phyloP scores from a whole-genome alignment of 2,113 vertebrate species.

The Corythoichthys intestinalis region DNA sequence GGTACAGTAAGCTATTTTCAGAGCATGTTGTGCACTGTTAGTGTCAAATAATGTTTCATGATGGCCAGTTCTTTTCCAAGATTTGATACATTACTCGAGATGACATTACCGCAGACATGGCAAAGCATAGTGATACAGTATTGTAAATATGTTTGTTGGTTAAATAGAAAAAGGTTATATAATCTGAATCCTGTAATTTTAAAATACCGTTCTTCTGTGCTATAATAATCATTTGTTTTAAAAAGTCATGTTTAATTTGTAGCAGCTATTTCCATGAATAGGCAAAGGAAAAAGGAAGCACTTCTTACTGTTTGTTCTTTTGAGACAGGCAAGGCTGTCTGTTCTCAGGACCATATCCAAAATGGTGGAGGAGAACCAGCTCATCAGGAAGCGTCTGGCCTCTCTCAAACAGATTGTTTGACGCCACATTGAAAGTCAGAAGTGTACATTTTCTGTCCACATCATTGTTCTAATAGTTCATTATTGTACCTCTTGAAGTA shows the following conservation, averaged over 20 bases:
- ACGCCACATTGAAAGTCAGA: slow-evolving; percentile 4
- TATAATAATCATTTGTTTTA: neutral
- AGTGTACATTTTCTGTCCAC: neutral
- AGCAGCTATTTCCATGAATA: neutral
- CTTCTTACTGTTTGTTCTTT: neutral
- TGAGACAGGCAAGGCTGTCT: slow-evolving; percentile 59
- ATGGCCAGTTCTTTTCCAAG: neutral
- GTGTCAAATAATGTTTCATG: neutral
- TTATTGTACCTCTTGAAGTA: neutral
- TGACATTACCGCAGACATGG: neutral
- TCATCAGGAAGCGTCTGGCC: slow-evolving; percentile 73
- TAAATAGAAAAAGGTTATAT: neutral
- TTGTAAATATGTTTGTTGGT: neutral
- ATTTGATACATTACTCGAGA: neutral
- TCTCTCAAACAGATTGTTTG: slow-evolving; percentile 46
- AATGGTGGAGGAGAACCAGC: slow-evolving; percentile 85
- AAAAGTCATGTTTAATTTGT: neutral
- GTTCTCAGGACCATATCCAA: slow-evolving; percentile 81
- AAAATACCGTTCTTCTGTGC: neutral
- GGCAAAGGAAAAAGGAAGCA: neutral
- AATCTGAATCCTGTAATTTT: neutral
- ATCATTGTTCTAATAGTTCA: neutral
- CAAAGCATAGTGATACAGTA: neutral
- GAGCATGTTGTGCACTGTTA: neutral
- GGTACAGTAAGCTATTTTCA: slow-evolving; percentile 21